Percentiles rank a stretch among this genome's conserved stretches.
phyloP scores from a whole-genome alignment of 2,797 vertebrate species.

The Crocidura indochinensis region DNA sequence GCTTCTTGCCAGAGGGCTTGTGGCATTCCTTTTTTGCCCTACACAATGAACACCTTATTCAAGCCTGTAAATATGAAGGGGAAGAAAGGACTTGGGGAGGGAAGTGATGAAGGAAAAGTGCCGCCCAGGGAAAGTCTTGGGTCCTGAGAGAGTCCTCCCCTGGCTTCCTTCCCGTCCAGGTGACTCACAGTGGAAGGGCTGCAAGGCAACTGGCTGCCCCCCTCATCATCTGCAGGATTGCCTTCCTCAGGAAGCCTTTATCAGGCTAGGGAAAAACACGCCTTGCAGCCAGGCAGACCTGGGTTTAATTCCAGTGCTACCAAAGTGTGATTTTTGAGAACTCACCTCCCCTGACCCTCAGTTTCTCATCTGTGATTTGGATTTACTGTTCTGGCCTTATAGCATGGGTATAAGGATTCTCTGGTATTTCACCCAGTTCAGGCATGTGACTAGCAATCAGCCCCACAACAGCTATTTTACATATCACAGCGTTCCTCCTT shows the following conservation, averaged over 20 bases:
- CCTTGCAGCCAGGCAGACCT: conserved; percentile 4
- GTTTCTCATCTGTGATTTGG: not conserved
- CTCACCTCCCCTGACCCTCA: not conserved
- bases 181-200: not conserved
- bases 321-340: not conserved
- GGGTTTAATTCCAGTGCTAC: not conserved
- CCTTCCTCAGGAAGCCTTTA: conserved; percentile 25
- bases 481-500: not conserved
- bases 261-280: not conserved
- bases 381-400: not conserved
- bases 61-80: conserved; percentile 24
- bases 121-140: not conserved
- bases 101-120: not conserved
- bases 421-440: not conserved
- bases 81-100: not conserved
- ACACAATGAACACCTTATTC: conserved; percentile 64
- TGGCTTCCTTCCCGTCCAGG: not conserved
- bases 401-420: not conserved
- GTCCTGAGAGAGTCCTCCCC: not conserved
- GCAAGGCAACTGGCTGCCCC: not conserved
- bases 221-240: not conserved
- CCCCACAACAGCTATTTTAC: not conserved
- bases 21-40: conserved; percentile 5
- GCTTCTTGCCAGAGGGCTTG: conserved; percentile 65
- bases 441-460: not conserved